These are phyloP conservation scores for Smutsia temminckii DNA, from an alignment of 2,797 vertebrate genomes.

Conservation along the genomic window DNA sequence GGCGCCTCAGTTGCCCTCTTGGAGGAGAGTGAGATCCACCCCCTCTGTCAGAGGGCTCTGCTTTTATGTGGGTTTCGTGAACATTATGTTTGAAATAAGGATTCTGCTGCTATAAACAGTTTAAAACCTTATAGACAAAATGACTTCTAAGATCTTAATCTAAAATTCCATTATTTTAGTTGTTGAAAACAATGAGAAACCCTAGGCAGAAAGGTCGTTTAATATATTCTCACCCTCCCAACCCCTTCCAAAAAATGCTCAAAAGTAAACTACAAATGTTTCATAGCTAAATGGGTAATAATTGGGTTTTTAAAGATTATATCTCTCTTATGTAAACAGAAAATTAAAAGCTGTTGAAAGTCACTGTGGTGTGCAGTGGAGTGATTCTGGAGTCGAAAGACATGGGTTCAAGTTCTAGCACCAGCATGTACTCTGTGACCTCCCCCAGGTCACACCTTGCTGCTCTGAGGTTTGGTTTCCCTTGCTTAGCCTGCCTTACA, in stretches of 20 bases:
- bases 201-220: not conserved
- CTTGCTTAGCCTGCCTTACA: not conserved
- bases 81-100: not conserved
- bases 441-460: not conserved
- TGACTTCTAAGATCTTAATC: conserved; percentile 4
- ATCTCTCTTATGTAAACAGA: not conserved
- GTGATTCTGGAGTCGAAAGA: not conserved
- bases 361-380: rapidly evolving
- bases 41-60: not conserved
- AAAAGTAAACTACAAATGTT: not conserved
- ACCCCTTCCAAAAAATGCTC: not conserved
- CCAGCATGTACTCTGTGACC: rapidly evolving
- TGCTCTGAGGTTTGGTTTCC: not conserved
- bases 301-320: not conserved
- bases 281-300: not conserved
- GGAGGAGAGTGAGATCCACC: not conserved
- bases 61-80: not conserved
- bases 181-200: conserved; percentile 8
- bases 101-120: not conserved
- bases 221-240: not conserved
- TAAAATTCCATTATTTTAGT: not conserved
- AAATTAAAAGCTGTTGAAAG: not conserved
- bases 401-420: not conserved
- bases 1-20: not conserved
- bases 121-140: conserved; percentile 17